Evolutionary conservation across 2,888 invertebrate species (phyloP).

Genomic region (Heliothis peltigera): DNA sequence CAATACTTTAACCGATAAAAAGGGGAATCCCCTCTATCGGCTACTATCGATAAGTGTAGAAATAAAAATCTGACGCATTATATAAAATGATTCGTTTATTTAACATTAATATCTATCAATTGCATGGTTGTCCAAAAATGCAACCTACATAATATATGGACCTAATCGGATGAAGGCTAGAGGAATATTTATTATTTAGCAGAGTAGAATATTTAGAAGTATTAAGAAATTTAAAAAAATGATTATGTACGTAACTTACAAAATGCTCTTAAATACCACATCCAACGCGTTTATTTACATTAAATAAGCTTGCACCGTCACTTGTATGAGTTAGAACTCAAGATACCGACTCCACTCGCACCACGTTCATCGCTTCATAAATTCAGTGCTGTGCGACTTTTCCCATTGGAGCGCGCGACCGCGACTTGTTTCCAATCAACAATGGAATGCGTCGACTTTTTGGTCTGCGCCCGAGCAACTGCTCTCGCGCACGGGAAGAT

Average conservation of each 20-base stretch:
- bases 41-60: not conserved
- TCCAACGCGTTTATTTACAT: too few species aligned
- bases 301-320: too few species aligned
- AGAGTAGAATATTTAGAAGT: too few species aligned
- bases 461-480: conserved; percentile 75
- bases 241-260: too few species aligned
- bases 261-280: too few species aligned
- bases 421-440: conserved; percentile 87
- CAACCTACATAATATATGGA: not conserved
- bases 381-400: conserved; percentile 77
- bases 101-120: not conserved
- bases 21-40: conserved; percentile 18
- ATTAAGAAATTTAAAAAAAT: too few species aligned
- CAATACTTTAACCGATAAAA: conserved; percentile 1
- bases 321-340: conserved; percentile 1
- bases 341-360: conserved; percentile 73
- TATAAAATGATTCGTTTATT: not conserved
- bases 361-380: conserved; percentile 64
- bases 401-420: conserved; percentile 81
- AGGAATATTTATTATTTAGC: too few species aligned
- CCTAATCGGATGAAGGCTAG: too few species aligned
- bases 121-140: not conserved
- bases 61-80: not conserved
- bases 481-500: conserved; percentile 70
- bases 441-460: conserved; percentile 87